Evolutionary conservation across 2,888 invertebrate species (phyloP), one percentile per base, ranked within the genome.

Genomic region (Andricus curvator): DNA sequence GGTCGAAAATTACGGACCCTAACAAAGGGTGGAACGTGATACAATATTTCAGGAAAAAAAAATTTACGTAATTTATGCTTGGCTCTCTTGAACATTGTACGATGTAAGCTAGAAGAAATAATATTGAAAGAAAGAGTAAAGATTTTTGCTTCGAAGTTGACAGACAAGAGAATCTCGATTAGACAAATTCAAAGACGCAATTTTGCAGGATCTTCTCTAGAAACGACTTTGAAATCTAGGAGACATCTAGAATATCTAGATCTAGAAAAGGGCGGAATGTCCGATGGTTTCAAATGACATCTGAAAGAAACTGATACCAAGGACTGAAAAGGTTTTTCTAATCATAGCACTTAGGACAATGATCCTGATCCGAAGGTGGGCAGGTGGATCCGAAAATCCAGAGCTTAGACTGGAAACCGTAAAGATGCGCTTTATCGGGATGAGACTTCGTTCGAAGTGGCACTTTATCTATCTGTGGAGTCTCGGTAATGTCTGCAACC

Each of bases 361-460:
- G 74, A 74, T 56, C 13, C 51, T 20, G 74, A 48, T 70, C 70
- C 29, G 25, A 29, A 68, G 51, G 29, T 20, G 51, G 51, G n/a
- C 51, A 70, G 70, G 70, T 74, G 74, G 33, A 74, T 20, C 17
- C 74, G 13, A 74, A 74, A 74, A 81, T 82, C 81, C 81, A 77
- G 81, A 82, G 79, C 82, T 78, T 68, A 83, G 78, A 82, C 82
- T 81, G 81, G 83, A 80, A 82, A 80, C 88, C 84, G 83, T 88
- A 86, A 87, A 88, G 88, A 88, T 87, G 85, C 84, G 80, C 78
- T 85, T 89, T 90, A 90, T 90, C 90, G 85, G 84, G 84, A 74
- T 70, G 56, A 74, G 74, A 56, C 51, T 29, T 56, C 29, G 70
- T 48, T 74, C 20, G n/a, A 74, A 74, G 51, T 74, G 74, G 74